Base-by-base conservation (phyloP, 2,113 vertebrate species). In the Hiodon alosoides region DNA sequence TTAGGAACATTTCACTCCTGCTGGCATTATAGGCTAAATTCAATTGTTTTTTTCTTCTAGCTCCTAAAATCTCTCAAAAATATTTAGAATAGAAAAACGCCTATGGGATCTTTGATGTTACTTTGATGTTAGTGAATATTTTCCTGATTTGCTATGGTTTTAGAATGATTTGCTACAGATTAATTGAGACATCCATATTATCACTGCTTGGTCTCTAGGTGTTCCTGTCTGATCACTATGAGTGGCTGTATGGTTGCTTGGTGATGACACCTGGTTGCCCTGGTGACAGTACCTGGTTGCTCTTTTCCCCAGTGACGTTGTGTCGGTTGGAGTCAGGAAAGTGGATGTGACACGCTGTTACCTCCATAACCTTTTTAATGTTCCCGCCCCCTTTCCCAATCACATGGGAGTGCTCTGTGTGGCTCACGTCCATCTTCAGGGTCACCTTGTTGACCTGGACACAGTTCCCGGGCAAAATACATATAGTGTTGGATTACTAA, bases 341-440 rank as follows among this genome's bases (percentile, higher is more conserved):
- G 75, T 93, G 92, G 76, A 93, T 91, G 80, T 93, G 92, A 73
- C 92, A 93, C 14, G 87, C 89, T 10, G 91, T 91, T 75, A 90
- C 86, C 79, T 92, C 92, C 91, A 93, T 93, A 75, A 93, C 92
- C 79, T 90, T 91, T 77, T 91, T 92, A 74, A 93, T 93, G 88
- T 92, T 93, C 17, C 88, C 89, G 10, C 92, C 92, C 0, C 92
- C 91, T 85, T 92, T 92, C n/a, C 92, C 92, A 0, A 93, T 93
- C 48, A 93, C 92, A 7, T 92, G 90, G 11, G 91, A 92, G 81
- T 93, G 92, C 71, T 92, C 92, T 0, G 91, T 92, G 53, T 92
- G 87, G 4, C 90, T 83, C 76, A 93, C 92, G 3, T 93, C 92
- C 86, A 93, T 90, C 86, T 93, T 93, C 50, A 93, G 86, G 48